These are phyloP conservation scores for Cyrtorhinus lividipennis DNA, from an alignment of 1,140 invertebrate species.

Conservation along the genomic window DNA sequence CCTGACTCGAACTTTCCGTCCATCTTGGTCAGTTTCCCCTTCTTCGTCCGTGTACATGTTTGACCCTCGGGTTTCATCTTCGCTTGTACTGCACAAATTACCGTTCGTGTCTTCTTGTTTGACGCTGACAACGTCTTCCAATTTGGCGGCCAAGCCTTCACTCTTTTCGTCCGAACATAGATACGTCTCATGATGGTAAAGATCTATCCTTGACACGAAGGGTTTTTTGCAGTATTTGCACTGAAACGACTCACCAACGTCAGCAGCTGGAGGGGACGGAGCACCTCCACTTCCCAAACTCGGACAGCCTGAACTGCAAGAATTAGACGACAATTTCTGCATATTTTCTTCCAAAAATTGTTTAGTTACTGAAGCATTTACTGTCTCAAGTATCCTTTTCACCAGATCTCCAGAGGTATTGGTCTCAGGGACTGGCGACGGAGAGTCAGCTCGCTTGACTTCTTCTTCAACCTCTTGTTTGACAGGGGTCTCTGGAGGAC, in stretches of 20 bases:
- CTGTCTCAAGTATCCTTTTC: conserved; percentile 57
- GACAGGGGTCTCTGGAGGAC: conserved; percentile 7
- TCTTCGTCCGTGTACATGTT: conserved; percentile 34
- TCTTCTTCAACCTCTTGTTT: conserved; percentile 34
- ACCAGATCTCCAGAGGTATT: conserved; percentile 39
- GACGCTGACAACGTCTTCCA: conserved; percentile 38
- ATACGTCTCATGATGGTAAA: conserved; percentile 64
- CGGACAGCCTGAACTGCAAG: conserved; percentile 34
- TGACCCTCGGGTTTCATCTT: conserved; percentile 33
- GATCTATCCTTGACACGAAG: conserved; percentile 42
- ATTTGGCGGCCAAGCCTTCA: conserved; percentile 43
- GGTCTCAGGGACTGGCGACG: conserved; percentile 28
- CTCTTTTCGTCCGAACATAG: conserved; percentile 27
- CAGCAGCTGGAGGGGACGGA: conserved; percentile 27
- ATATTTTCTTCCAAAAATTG: conserved; percentile 53
- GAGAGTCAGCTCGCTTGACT: conserved; percentile 33
- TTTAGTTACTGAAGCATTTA: conserved; percentile 60
- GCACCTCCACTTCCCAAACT: conserved; percentile 31
- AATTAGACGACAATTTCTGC: conserved; percentile 37
- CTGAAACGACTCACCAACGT: conserved; percentile 28
- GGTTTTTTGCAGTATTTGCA: conserved; percentile 45
- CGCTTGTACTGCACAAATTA: conserved; percentile 35
- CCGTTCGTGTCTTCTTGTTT: conserved; percentile 33
- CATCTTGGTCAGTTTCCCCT: conserved; percentile 40
- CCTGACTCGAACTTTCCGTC: conserved; percentile 70